Percentiles rank a stretch among this genome's conserved stretches.
Conservation (phyloP, 2,888 invertebrate species). For the Lycaena phlaeas region DNA sequence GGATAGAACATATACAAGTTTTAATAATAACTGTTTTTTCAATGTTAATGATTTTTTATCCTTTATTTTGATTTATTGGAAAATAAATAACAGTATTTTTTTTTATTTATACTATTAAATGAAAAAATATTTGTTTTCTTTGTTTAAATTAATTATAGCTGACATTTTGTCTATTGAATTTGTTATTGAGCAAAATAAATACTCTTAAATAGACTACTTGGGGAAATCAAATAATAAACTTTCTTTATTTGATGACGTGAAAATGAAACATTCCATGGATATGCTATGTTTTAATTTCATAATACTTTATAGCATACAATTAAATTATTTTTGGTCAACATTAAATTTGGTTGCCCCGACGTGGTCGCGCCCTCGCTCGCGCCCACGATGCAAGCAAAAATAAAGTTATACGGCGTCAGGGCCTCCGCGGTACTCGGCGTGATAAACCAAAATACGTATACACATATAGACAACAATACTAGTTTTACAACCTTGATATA, state of each 20-base stretch:
- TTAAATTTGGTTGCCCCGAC: conserved; percentile 14
- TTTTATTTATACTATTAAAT: no score
- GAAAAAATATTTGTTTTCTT: no score
- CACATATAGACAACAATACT: conserved; percentile 21
- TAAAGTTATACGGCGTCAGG: conserved; percentile 14
- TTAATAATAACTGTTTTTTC: no score
- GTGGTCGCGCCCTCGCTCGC: conserved; percentile 15
- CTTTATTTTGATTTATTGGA: no score
- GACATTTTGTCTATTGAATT: no score
- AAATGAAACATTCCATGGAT: conserved; percentile 16
- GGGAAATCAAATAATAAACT: background rate
- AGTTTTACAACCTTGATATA: conserved; percentile 26
- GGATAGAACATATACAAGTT: no score
- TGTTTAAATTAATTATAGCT: no score
- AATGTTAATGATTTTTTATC: no score
- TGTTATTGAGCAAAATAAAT: no score
- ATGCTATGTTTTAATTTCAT: conserved; percentile 19
- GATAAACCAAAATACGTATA: conserved; percentile 13
- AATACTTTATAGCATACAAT: conserved; percentile 19
- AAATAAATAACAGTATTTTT: no score
- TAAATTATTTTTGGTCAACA: conserved; percentile 21
- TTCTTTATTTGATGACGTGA: background rate
- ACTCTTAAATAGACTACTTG: no score
- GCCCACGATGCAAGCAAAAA: conserved; percentile 16
- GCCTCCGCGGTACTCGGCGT: conserved; percentile 13